These are phyloP conservation scores for Rotaria macrura DNA, from an alignment of 2,888 invertebrate species.

Conservation along the genomic window DNA sequence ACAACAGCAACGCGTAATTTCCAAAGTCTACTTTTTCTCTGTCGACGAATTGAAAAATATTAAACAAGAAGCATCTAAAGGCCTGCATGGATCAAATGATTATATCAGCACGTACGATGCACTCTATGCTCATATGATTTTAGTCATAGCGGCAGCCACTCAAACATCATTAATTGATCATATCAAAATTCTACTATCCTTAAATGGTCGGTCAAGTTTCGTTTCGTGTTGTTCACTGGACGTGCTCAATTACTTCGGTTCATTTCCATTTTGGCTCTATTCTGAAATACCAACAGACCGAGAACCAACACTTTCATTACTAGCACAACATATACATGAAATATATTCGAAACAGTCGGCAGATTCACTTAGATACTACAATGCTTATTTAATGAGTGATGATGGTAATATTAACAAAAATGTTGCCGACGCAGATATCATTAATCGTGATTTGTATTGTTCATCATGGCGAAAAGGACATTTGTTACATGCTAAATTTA, in stretches of 20 bases:
- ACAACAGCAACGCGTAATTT: neutral
- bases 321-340: neutral
- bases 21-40: neutral
- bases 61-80: neutral
- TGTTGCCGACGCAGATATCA: neutral
- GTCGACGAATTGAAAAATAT: neutral
- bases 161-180: neutral
- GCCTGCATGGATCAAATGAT: neutral
- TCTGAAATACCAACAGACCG: neutral
- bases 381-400: neutral
- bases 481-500: neutral
- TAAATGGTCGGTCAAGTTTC: neutral
- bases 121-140: too few species aligned
- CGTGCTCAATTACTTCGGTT: neutral
- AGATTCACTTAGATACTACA: neutral
- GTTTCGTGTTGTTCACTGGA: neutral
- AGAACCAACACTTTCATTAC: neutral
- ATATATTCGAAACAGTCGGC: neutral
- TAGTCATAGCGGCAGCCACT: too few species aligned
- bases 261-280: neutral
- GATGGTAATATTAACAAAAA: neutral
- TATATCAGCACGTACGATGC: neutral
- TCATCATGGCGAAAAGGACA: neutral
- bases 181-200: neutral
- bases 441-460: neutral